Percentiles rank a stretch among this genome's conserved stretches.
Evolutionary conservation across 2,797 vertebrate species (phyloP).

Genomic region (Etheostoma perlongum): DNA sequence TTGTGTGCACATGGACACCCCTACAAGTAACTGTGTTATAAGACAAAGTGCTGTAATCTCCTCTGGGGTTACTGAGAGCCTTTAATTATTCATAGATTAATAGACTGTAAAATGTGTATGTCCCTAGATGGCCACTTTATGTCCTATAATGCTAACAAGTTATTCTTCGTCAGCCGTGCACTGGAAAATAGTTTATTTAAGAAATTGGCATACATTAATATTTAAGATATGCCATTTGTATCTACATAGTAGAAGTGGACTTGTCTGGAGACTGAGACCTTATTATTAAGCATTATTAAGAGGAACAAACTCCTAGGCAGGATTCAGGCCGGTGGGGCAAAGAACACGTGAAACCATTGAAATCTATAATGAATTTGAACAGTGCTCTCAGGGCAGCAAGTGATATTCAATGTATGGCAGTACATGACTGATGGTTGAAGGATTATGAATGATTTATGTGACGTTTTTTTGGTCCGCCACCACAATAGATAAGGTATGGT

Average conservation of each 20-base stretch:
- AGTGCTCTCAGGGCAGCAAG: neutral
- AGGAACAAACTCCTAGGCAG: neutral
- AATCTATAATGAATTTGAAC: constrained; percentile 18
- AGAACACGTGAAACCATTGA: neutral
- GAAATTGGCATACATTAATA: constrained; percentile 40
- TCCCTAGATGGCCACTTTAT: constrained; percentile 77
- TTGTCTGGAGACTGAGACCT: constrained; percentile 30
- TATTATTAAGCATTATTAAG: constrained; percentile 9
- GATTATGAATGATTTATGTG: neutral
- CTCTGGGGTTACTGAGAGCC: constrained; percentile 71
- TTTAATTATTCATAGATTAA: constrained; percentile 85
- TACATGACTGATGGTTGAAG: neutral
- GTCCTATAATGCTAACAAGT: constrained; percentile 68
- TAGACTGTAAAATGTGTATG: constrained; percentile 80
- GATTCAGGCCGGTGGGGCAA: neutral
- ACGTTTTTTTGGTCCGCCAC: neutral
- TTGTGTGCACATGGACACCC: constrained; percentile 40
- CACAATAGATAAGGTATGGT: neutral
- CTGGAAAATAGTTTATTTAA: constrained; percentile 52
- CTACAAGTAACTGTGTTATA: constrained; percentile 71
- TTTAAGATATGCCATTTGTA: constrained; percentile 42
- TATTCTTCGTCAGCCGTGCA: constrained; percentile 65
- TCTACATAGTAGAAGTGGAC: constrained; percentile 8
- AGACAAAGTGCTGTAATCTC: constrained; percentile 76
- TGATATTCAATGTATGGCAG: neutral